These are phyloP conservation scores for Gymnarchus niloticus DNA, from an alignment of 2,113 vertebrate genomes.

Conservation along the genomic window DNA sequence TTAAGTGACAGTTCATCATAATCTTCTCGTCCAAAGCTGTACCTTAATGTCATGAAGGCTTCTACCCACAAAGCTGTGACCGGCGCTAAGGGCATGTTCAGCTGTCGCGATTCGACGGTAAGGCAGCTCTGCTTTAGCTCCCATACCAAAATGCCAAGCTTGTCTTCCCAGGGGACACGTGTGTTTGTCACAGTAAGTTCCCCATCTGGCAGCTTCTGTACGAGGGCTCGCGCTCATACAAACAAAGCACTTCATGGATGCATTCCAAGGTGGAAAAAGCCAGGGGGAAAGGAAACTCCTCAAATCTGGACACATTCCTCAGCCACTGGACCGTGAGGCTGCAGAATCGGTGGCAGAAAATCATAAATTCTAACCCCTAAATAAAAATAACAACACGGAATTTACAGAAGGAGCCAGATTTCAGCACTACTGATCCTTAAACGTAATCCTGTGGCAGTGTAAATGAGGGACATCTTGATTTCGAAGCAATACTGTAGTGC, in stretches of 20 bases:
- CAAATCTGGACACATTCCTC: neutral
- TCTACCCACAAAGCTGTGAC: neutral
- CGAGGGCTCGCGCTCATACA: neutral
- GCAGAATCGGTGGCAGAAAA: neutral
- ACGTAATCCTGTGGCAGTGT: neutral
- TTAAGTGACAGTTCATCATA: neutral
- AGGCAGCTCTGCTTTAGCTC: neutral
- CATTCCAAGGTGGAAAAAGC: neutral
- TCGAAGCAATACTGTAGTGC: neutral
- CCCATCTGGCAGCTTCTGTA: neutral
- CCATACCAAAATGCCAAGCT: neutral
- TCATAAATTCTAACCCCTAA: neutral
- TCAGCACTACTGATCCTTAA: neutral
- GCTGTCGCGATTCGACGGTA: neutral
- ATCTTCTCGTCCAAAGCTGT: neutral
- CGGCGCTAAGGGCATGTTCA: neutral
- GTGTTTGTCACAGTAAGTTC: neutral
- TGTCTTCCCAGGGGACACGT: neutral
- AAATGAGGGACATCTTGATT: neutral
- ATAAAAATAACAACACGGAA: neutral
- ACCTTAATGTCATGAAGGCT: neutral
- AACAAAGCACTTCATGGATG: conserved; percentile 1
- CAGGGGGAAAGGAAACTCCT: conserved; percentile 2
- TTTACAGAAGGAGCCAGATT: neutral
- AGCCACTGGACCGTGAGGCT: neutral